Percentiles rank a stretch among this genome's conserved stretches.
Evolutionary conservation across 1,140 invertebrate species (phyloP).

Genomic region (Diorhabda carinulata): DNA sequence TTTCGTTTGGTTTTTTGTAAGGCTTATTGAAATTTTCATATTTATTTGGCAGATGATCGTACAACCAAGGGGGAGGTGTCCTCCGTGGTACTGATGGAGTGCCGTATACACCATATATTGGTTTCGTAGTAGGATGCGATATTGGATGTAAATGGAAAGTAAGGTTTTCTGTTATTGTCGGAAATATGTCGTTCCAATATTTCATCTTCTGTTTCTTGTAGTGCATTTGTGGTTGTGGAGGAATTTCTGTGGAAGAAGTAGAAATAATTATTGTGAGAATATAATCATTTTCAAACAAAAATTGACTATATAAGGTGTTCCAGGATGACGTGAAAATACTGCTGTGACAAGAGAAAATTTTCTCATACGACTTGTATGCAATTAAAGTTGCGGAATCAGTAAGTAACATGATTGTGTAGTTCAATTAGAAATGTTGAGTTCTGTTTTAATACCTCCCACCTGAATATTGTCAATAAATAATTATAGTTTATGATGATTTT

Average conservation of each 20-base stretch:
- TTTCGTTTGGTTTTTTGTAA: slow-evolving; percentile 24
- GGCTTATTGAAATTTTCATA: slow-evolving; percentile 19
- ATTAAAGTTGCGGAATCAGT: no score
- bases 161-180: slow-evolving; percentile 51
- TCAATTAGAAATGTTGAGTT: no score
- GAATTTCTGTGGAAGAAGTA: slow-evolving; percentile 56
- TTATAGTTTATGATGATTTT: no score
- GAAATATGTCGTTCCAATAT: slow-evolving; percentile 70
- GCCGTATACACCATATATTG: not conserved
- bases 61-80: slow-evolving; percentile 19
- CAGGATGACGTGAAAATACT: no score
- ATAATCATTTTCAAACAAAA: no score
- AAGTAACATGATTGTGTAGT: no score
- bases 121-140: not conserved
- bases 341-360: no score
- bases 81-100: slow-evolving; percentile 8
- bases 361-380: no score
- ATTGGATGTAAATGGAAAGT: not conserved
- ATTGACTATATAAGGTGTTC: no score
- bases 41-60: slow-evolving; percentile 4
- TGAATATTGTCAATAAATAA: no score
- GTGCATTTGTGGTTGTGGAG: slow-evolving; percentile 57
- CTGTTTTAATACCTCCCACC: no score
- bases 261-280: not conserved
- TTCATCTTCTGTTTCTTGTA: slow-evolving; percentile 64